Percentiles rank a stretch among this genome's conserved stretches.
Evolutionary conservation across 2,113 vertebrate genomes (phyloP).

Genomic region (Sturnira hondurensis): DNA sequence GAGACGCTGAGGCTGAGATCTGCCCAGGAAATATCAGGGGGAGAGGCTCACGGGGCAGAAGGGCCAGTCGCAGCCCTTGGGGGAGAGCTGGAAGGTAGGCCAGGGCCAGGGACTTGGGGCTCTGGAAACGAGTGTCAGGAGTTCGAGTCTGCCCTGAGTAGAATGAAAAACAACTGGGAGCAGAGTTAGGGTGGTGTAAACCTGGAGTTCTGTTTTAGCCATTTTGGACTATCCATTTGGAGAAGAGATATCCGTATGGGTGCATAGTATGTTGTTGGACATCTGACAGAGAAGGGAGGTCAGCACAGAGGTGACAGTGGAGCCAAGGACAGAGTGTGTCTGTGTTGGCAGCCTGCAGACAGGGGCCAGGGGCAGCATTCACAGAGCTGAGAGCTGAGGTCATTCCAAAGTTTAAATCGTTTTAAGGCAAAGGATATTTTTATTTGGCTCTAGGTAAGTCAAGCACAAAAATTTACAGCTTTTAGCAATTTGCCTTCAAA

Average conservation of each 20-base stretch:
- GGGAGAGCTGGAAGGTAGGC: neutral
- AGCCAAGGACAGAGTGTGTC: neutral
- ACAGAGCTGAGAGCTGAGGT: neutral
- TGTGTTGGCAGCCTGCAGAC: neutral
- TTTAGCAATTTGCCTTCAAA: constrained; percentile 32
- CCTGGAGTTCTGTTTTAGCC: neutral
- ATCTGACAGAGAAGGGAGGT: neutral
- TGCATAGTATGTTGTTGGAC: neutral
- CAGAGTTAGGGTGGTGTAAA: neutral
- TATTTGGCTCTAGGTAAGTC: neutral
- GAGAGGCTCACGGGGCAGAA: neutral
- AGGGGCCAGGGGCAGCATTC: neutral
- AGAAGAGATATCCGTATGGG: neutral
- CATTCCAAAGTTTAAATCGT: neutral
- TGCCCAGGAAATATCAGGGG: neutral
- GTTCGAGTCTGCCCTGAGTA: neutral
- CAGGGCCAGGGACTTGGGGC: neutral
- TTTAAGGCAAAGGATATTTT: neutral
- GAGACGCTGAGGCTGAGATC: neutral
- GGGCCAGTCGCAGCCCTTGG: neutral
- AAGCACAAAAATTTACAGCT: constrained; percentile 19
- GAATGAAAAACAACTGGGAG: neutral
- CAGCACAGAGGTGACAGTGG: neutral
- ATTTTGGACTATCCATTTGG: neutral
- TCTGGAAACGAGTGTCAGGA: neutral